Evolutionary conservation across 1,140 invertebrate genomes (phyloP).

Genomic region (Pentalonia nigronervosa): DNA sequence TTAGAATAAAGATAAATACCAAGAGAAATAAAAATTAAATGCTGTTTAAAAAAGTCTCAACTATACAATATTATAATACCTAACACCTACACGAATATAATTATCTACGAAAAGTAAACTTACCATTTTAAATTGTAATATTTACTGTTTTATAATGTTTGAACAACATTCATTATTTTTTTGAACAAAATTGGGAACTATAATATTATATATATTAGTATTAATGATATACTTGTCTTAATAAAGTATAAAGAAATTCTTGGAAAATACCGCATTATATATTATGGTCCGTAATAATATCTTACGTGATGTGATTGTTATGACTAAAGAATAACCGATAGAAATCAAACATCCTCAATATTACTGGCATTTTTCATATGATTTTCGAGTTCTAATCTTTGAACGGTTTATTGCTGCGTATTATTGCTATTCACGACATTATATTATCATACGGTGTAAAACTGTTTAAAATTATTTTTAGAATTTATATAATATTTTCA

Average conservation of each 20-base stretch:
- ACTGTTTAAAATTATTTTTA: neutral
- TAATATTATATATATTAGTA: too few relatives aligned
- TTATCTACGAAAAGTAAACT: neutral
- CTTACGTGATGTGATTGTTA: neutral
- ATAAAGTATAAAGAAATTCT: neutral
- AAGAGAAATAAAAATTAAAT: too few relatives aligned
- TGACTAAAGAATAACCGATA: neutral
- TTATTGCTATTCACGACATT: too few relatives aligned
- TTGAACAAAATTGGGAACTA: neutral
- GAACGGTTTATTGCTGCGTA: neutral
- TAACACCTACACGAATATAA: neutral
- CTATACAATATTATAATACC: neutral
- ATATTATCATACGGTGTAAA: neutral
- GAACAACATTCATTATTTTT: neutral
- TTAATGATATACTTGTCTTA: too few relatives aligned
- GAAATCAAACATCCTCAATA: neutral
- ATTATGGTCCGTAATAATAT: neutral
- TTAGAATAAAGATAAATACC: too few relatives aligned
- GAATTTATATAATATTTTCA: neutral
- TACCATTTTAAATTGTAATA: neutral
- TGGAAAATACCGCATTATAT: neutral
- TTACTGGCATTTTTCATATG: neutral
- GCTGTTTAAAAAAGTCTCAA: too few relatives aligned
- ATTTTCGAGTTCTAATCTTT: neutral
- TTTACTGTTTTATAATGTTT: neutral